These are phyloP conservation scores for Odontocolon sp. DNA, from an alignment of 2,888 invertebrate genomes.

Conservation along the genomic window DNA sequence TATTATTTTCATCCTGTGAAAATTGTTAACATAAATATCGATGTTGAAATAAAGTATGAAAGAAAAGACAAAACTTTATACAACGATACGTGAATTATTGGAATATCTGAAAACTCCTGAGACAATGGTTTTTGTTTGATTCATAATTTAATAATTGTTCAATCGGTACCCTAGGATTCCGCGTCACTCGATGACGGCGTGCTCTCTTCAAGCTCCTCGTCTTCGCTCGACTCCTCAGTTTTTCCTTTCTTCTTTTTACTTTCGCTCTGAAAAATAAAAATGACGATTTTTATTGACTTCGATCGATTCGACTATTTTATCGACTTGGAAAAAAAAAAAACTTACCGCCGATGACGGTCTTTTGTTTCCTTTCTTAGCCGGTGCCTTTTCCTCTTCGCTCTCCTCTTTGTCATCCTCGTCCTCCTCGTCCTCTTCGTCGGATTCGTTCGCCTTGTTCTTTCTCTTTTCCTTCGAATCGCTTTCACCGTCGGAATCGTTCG, in stretches of 20 bases:
- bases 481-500: conserved; percentile 35
- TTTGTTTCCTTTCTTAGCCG: conserved; percentile 69
- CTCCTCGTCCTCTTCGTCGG: conserved; percentile 28
- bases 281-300: not conserved
- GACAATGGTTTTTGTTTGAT: too few species aligned
- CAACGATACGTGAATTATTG: not conserved
- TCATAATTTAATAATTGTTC: not conserved
- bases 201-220: conserved; percentile 83
- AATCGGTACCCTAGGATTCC: conserved; percentile 77
- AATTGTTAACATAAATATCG: conserved; percentile 16
- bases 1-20: conserved; percentile 41
- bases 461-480: conserved; percentile 67
- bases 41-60: conserved; percentile 37
- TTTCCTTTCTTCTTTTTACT: conserved; percentile 75
- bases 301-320: too few species aligned
- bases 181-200: conserved; percentile 80
- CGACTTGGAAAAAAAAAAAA: not conserved
- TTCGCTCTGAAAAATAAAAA: conserved; percentile 72
- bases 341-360: conserved; percentile 63
- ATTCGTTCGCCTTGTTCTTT: not conserved
- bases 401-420: conserved; percentile 65
- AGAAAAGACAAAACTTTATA: conserved; percentile 7
- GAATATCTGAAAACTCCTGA: too few species aligned
- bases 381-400: conserved; percentile 67
- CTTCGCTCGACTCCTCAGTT: conserved; percentile 84